These are phyloP conservation scores for Eidolon helvum DNA, from an alignment of 2,113 vertebrate genomes.

Conservation along the genomic window DNA sequence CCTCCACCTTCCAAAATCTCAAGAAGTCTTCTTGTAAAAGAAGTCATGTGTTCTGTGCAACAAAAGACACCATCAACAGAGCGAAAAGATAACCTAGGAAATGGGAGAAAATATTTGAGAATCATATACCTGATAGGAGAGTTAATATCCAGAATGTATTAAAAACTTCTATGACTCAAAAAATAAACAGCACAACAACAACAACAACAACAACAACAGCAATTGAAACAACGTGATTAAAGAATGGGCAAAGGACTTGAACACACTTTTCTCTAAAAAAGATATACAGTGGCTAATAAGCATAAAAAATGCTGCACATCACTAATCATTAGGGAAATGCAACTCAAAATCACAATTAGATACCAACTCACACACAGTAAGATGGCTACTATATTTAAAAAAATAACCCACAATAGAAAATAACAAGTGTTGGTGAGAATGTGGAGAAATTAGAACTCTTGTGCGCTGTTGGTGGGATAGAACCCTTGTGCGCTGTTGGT, in stretches of 20 bases:
- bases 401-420: background rate
- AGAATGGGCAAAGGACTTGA: background rate
- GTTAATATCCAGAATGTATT: background rate
- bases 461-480: background rate
- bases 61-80: background rate
- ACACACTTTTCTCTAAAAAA: background rate
- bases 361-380: background rate
- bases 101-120: background rate
- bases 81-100: background rate
- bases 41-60: background rate
- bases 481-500: background rate
- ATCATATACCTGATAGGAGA: background rate
- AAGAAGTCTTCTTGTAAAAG: background rate
- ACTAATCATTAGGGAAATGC: background rate
- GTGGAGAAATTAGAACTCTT: background rate
- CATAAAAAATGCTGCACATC: background rate
- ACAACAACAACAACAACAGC: too few species aligned
- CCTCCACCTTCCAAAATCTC: background rate
- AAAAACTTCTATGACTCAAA: background rate
- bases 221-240: background rate
- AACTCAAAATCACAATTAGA: background rate
- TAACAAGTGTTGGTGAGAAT: background rate
- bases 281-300: background rate
- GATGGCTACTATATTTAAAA: background rate
- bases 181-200: background rate